phyloP scores from a whole-genome alignment of 2,797 vertebrate genomes.

The Menidia menidia region DNA sequence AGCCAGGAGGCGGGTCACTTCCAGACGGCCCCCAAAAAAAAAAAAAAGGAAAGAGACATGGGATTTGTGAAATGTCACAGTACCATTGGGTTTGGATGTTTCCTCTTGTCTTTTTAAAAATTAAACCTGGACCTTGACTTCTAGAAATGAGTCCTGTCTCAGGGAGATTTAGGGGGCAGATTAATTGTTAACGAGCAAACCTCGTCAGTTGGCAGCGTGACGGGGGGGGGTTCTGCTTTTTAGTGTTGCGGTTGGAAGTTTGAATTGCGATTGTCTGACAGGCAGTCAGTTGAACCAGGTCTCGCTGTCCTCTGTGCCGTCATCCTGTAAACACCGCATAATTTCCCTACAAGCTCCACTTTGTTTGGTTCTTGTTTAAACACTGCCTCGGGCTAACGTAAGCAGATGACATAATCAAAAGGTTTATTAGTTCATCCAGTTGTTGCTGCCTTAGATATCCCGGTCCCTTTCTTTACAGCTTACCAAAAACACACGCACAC shows the following conservation, averaged over 20 bases:
- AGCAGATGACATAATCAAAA: slow-evolving; percentile 46
- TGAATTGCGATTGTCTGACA: slow-evolving; percentile 25
- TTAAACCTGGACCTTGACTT: neutral
- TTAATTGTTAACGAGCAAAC: neutral
- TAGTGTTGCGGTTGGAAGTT: neutral
- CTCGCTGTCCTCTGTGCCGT: slow-evolving; percentile 35
- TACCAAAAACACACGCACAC: slow-evolving; percentile 23
- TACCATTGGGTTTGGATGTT: neutral
- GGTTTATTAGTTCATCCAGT: slow-evolving; percentile 27
- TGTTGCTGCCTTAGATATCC: slow-evolving; percentile 35
- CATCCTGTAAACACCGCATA: slow-evolving; percentile 49
- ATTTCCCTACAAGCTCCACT: slow-evolving; percentile 43
- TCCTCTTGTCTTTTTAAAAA: neutral
- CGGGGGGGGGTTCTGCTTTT: neutral
- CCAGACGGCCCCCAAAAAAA: neutral
- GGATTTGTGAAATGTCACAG: slow-evolving; percentile 11
- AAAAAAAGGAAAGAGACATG: neutral
- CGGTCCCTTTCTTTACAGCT: slow-evolving; percentile 28
- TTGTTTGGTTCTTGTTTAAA: slow-evolving; percentile 58
- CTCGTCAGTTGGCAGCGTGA: neutral
- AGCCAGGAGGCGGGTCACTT: slow-evolving; percentile 34
- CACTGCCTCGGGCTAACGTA: slow-evolving; percentile 45
- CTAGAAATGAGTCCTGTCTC: neutral
- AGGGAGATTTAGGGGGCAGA: neutral
- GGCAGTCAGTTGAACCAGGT: slow-evolving; percentile 42